phyloP scores from a whole-genome alignment of 2,797 vertebrate genomes.

The Enteromius afrohamiltoni region DNA sequence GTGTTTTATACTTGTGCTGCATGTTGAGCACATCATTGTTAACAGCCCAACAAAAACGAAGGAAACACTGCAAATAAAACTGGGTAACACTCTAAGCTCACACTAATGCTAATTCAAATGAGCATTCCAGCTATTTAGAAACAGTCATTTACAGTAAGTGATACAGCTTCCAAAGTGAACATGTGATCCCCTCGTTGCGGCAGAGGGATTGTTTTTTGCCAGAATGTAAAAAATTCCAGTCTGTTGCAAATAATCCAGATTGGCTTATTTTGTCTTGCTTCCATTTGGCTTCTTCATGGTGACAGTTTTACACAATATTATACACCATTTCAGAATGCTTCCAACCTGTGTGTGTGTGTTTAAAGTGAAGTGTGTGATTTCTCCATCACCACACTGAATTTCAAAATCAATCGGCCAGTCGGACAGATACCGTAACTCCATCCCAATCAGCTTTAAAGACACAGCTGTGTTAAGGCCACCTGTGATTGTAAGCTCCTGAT shows the following conservation, averaged over 20 bases:
- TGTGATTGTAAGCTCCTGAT: conserved; percentile 12
- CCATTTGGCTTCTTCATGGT: conserved; percentile 33
- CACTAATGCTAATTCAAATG: background rate
- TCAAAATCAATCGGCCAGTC: background rate
- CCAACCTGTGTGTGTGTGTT: conserved; percentile 8
- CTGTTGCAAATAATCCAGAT: conserved; percentile 30
- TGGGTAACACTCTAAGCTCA: background rate
- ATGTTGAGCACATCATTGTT: background rate
- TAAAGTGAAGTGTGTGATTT: background rate
- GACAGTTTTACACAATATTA: conserved; percentile 38
- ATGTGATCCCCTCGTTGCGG: conserved; percentile 26
- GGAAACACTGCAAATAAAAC: background rate
- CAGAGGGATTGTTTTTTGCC: conserved; percentile 17
- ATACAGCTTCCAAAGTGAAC: conserved; percentile 21
- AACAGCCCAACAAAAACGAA: background rate
- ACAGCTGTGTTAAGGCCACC: conserved; percentile 59
- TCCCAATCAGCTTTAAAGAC: conserved; percentile 10
- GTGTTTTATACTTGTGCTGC: background rate
- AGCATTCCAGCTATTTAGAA: background rate
- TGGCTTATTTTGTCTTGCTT: conserved; percentile 42
- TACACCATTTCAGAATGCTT: background rate
- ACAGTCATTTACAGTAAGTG: conserved; percentile 11
- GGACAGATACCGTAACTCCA: background rate
- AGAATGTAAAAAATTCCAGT: conserved; percentile 27
- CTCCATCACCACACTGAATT: background rate